phyloP scores from a whole-genome alignment of 2,888 invertebrate species.

The Thysanoteuthis rhombus region DNA sequence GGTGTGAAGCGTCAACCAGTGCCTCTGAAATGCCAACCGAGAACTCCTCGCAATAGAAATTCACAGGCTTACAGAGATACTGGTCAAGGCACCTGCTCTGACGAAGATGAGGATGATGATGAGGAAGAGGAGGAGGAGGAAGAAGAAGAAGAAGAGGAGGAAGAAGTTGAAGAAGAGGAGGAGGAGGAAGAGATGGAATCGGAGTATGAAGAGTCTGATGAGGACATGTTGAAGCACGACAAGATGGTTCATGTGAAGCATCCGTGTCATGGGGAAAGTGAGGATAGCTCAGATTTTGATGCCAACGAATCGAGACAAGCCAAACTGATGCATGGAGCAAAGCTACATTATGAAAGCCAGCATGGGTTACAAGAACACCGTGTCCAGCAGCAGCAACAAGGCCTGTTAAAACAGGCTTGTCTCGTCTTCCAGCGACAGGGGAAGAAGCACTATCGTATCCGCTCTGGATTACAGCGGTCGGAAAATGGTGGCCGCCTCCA shows the following conservation, averaged over 20 bases:
- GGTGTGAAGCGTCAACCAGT: constrained; percentile 36
- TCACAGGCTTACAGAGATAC: constrained; percentile 29
- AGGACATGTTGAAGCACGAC: constrained; percentile 52
- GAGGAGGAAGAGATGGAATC: constrained; percentile 47
- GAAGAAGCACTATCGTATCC: constrained; percentile 32
- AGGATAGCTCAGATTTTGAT: constrained; percentile 57
- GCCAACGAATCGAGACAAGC: constrained; percentile 43
- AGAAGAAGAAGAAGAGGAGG: constrained; percentile 40
- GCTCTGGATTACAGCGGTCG: constrained; percentile 34
- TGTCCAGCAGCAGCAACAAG: constrained; percentile 42
- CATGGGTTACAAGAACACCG: constrained; percentile 42
- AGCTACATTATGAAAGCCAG: constrained; percentile 41
- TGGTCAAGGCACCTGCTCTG: constrained; percentile 32
- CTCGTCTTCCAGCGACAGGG: constrained; percentile 39
- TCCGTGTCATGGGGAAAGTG: constrained; percentile 45
- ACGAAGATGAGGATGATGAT: constrained; percentile 34
- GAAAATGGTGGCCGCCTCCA: constrained; percentile 26
- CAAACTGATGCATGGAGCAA: constrained; percentile 37
- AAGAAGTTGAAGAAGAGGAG: constrained; percentile 33
- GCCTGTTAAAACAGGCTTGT: constrained; percentile 43
- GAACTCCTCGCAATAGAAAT: not conserved
- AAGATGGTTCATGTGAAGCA: constrained; percentile 44
- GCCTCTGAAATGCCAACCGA: constrained; percentile 23
- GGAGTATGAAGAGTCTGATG: constrained; percentile 55
- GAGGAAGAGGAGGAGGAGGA: constrained; percentile 41